Evolutionary conservation across 92 coral and sea anemone genomes (phyloP), one percentile per base, ranked within the genome.

Genomic region (Zoanthus solanderi): DNA sequence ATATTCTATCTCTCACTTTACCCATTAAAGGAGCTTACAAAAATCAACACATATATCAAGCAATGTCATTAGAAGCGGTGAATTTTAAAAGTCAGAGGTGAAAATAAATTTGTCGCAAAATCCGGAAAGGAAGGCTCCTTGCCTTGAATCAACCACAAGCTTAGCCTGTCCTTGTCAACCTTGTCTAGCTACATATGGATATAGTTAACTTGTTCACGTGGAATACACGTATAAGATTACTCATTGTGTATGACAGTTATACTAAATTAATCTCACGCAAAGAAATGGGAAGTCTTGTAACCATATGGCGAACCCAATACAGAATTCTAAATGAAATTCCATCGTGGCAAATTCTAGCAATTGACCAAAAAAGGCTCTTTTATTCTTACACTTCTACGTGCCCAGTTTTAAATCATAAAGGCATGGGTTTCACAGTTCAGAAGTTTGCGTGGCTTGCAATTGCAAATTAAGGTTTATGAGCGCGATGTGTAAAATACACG

Each of bases 101-200:
- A 80, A 28, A 10, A n/a, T 5, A 67, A 81, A 44, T 13, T 45
- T 5, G 47, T 4, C 14, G 29, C 9, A 81, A 16, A 28, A 18
- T 50, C 75, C 75, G 85, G 85, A 79, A 79, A 57, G 29, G 84
- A 71, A 60, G 50, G 30, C 6, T 15, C 45, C 46, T 23, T 53
- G 12, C 29, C 48, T 10, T 28, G 16, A 30, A 46, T 8, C 46
- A 66, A 65, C 85, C 85, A 17, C 85, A 66, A 52, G 2, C 71
- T 48, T 65, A 81, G 66, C 75, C 65, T 69, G 48, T 31, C 17
- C 56, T 37, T 16, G 23, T 30, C 23, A 18, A n/a, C 29, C 37
- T 45, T 29, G 12, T 4, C 44, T 65, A 12, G 75, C 5, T 66
- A n/a, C 85, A 81, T 81, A 81, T 81, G 85, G 75, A 14, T n/a